Evolutionary conservation across 2,113 vertebrate species (phyloP).

Genomic region (Recurvirostra avosetta): DNA sequence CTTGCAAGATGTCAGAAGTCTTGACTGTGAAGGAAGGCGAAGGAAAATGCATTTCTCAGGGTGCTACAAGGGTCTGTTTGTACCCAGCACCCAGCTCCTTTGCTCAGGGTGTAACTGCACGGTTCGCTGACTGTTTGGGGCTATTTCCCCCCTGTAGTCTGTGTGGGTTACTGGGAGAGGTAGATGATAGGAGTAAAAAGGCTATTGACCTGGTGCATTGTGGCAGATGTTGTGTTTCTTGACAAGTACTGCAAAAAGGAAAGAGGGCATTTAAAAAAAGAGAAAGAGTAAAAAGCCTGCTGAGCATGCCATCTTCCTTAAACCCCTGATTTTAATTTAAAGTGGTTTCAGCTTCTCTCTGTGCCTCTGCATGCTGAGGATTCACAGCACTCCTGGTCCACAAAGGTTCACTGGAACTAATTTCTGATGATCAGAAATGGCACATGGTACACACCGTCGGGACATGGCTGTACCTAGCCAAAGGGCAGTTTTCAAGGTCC

Average conservation of each 20-base stretch:
- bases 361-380: background rate
- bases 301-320: background rate
- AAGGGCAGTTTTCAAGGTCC: background rate
- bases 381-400: background rate
- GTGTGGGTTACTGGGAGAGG: background rate
- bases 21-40: background rate
- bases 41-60: background rate
- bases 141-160: rapidly evolving
- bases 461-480: background rate
- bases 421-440: background rate
- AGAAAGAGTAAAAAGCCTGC: background rate
- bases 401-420: background rate
- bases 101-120: background rate
- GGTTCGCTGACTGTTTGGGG: background rate
- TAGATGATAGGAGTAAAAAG: background rate
- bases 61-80: background rate
- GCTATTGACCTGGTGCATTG: background rate
- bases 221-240: background rate
- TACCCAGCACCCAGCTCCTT: background rate
- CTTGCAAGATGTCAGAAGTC: background rate
- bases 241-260: background rate
- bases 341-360: background rate
- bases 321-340: background rate
- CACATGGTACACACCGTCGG: background rate
- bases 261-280: background rate